phyloP scores from a whole-genome alignment of 2,797 vertebrate genomes.

The Luscinia megarhynchos region DNA sequence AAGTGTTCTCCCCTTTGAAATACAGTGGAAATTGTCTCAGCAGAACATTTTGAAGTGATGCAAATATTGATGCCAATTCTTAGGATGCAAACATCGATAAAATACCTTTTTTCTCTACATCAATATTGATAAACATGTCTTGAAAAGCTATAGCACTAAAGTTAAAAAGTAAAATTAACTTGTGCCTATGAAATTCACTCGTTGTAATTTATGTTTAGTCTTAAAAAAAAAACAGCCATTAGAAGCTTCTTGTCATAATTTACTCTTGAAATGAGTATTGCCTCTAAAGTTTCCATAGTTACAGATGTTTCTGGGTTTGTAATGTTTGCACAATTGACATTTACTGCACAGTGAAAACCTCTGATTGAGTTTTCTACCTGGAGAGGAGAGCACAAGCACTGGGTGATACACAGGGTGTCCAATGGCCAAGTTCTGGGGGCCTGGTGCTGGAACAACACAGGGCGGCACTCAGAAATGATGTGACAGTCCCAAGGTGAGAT shows the following conservation, averaged over 20 bases:
- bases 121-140: not conserved
- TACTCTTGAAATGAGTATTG: slow-evolving; percentile 19
- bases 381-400: not conserved
- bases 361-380: slow-evolving; percentile 17
- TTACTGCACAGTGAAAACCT: not conserved
- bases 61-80: not conserved
- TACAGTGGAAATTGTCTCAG: not conserved
- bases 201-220: slow-evolving; percentile 10
- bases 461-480: not conserved
- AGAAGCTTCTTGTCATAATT: slow-evolving; percentile 36
- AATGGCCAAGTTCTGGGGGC: not conserved
- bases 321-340: slow-evolving; percentile 45
- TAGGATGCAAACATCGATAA: not conserved
- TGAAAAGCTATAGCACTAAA: not conserved
- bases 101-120: not conserved
- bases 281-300: slow-evolving; percentile 52
- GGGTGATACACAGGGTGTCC: accelerated
- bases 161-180: not conserved
- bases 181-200: not conserved
- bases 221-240: not conserved
- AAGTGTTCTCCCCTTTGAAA: not conserved
- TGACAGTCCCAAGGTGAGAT: accelerated
- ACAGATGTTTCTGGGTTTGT: slow-evolving; percentile 56
- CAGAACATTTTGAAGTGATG: not conserved
- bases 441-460: not conserved